Conservation (phyloP, 2,113 vertebrate species). For the Chitala chitala region DNA sequence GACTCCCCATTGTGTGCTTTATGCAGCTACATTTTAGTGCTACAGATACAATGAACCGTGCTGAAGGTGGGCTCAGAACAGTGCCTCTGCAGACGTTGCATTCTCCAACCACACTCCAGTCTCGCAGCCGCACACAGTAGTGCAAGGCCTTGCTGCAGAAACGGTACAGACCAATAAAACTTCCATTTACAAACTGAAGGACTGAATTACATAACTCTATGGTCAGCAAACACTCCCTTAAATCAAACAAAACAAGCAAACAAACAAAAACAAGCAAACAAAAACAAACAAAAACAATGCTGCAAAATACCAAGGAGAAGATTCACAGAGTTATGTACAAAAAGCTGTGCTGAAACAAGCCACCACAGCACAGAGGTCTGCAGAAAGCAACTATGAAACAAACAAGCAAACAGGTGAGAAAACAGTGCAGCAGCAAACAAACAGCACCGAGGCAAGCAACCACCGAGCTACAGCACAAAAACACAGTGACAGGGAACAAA, state of each 20-base stretch:
- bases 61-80: too few relatives aligned
- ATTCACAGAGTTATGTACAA: too few relatives aligned
- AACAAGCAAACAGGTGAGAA: neutral
- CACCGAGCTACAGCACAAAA: neutral
- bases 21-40: neutral
- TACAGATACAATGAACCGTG: neutral
- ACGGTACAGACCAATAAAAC: too few relatives aligned
- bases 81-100: neutral
- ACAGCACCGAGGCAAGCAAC: conserved; percentile 5
- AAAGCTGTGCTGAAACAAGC: neutral
- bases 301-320: neutral
- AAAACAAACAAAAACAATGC: neutral
- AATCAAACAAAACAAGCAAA: neutral
- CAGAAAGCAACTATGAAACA: neutral
- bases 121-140: neutral
- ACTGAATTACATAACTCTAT: too few relatives aligned
- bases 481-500: neutral
- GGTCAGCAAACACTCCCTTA: too few relatives aligned
- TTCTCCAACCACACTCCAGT: neutral
- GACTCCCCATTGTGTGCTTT: neutral
- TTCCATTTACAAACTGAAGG: too few relatives aligned
- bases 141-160: neutral
- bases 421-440: neutral
- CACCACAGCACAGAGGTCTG: neutral
- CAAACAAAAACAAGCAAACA: neutral